A percentile compares a stretch with the other conserved stretches of the same genome.
These are phyloP conservation scores for Chrysotoxum bicinctum DNA, from an alignment of 2,888 invertebrate species.

Conservation along the genomic window DNA sequence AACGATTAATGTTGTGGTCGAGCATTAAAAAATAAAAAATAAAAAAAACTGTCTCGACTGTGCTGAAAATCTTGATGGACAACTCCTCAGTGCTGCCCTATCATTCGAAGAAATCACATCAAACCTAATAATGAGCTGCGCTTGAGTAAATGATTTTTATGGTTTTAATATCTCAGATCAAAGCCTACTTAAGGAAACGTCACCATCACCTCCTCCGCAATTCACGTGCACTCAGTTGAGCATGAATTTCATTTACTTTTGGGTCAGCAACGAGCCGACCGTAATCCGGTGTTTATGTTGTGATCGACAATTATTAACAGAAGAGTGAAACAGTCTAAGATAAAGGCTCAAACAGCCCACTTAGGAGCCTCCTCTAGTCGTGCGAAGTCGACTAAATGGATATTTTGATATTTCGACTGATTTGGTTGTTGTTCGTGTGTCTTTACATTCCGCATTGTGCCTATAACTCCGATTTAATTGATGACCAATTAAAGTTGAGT, in stretches of 20 bases:
- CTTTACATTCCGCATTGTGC: no score
- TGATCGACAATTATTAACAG: constrained; percentile 57
- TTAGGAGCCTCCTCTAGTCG: neutral
- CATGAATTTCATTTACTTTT: constrained; percentile 3
- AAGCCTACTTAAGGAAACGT: constrained; percentile 46
- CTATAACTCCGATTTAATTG: constrained; percentile 41
- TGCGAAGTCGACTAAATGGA: constrained; percentile 16
- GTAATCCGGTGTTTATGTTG: constrained; percentile 53
- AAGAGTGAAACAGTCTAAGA: constrained; percentile 19
- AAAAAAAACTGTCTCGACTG: constrained; percentile 42
- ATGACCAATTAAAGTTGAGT: constrained; percentile 67
- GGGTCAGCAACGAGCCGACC: constrained; percentile 57
- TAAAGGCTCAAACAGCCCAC: neutral
- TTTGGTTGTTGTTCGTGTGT: constrained; percentile 8
- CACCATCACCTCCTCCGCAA: constrained; percentile 63
- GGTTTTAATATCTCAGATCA: constrained; percentile 26
- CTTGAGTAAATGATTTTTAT: constrained; percentile 24
- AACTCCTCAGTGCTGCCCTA: constrained; percentile 48
- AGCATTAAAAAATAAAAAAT: neutral
- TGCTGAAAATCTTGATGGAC: constrained; percentile 62
- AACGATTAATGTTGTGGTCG: constrained; percentile 41
- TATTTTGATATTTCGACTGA: constrained; percentile 39
- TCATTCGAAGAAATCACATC: constrained; percentile 50
- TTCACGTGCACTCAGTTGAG: constrained; percentile 26
- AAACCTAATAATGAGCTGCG: constrained; percentile 27